Base-by-base conservation (phyloP, 2,888 invertebrate genomes). In the Crioceris asparagi region DNA sequence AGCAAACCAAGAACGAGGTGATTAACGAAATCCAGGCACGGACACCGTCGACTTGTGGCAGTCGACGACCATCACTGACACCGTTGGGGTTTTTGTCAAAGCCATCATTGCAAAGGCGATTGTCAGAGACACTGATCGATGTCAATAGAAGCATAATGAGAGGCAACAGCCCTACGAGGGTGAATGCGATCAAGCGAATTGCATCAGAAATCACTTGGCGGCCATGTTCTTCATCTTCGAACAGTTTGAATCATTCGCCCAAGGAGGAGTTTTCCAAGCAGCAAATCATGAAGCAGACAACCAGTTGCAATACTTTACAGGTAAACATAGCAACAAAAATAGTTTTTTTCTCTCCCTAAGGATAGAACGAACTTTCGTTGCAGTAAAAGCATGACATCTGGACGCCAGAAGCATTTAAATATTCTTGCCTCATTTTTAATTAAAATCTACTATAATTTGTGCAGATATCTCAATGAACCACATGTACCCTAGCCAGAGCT, bases 11-110 rank as follows among this genome's bases (percentile, higher is more conserved):
- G 60, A 80, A 78, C 54, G 83, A 84, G 59, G 74, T 84, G 30
- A 79, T 82, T 44, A 79, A 82, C 56, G 84, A 84, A 60, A 84
- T 84, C 44, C 83, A 84, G 59, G 83, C 83, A 3, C 67, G 83
- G 44, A 83, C 83, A 2, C 84, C 83, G 3, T 83, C 83, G 43
- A 80, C 77, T 1, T 82, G 82, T 43, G 83, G 82, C 1, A 83
- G 82, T 1, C 68, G 83, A 35, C 66, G 83, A 32, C 83, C 82
- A 1, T 82, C 82, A 1, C 32, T 47, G 12, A 33, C 33, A 11
- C 33, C 33, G 17, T 15, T 33, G 14, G 33, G 33, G 17, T 55
- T 71, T 47, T 65, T 71, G 40, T 64, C 67, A 12, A 67, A 69
- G 46, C 69, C 72, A 18, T 64, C 66, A 10, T 54, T 72, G 2